Evolutionary conservation across 2,113 vertebrate species (phyloP), one percentile per base, ranked within the genome.

Genomic region (Podarcis raffonei): DNA sequence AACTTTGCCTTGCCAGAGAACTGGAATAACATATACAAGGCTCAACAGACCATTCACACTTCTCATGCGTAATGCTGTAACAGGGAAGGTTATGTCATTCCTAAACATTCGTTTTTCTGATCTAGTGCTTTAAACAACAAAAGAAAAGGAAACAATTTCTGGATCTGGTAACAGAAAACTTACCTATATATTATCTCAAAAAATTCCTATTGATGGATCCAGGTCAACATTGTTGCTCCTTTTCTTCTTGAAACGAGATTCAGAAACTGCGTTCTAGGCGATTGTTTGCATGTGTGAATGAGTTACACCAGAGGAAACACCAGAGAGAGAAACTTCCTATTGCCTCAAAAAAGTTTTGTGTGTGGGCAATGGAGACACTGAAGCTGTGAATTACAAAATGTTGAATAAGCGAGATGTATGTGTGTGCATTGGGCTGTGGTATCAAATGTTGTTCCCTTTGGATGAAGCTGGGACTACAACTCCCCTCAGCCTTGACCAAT

Each of bases 1-100:
- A 62, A 87, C 79, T 18, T 65, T 89, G n/a, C 83, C 1, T 32
- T 90, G 87, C 7, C 83, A 90, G 90, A 89, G 88, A 15, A 59
- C 72, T 6, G 11, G 7, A 81, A 74, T 81, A 74, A 79, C 79
- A 89, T 78, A 25, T 53, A 27, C 37, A 53, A 5, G 37, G 23
- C 3, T 72, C 0, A 86, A 23, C 2, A 32, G 32, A 72, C 85
- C 1, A 20, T 12, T 75, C 20, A 32, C 3, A 15, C 5, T 78
- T 0, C 0, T 81, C 75, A 79, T 8, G 48, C 48, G 9, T 48
- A 48, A 48, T 48, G 22, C n/a, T 75, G 18, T 59, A 59, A 27
- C 22, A 32, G 1, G 30, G 68, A n/a, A 2, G 12, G 25, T 25
- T n/a, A 59, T 5, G 30, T 53, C 22, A 85, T 37, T 37, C 25